These are phyloP conservation scores for Ptychadena robeensis DNA, from an alignment of 2,797 vertebrate genomes.

Conservation along the genomic window DNA sequence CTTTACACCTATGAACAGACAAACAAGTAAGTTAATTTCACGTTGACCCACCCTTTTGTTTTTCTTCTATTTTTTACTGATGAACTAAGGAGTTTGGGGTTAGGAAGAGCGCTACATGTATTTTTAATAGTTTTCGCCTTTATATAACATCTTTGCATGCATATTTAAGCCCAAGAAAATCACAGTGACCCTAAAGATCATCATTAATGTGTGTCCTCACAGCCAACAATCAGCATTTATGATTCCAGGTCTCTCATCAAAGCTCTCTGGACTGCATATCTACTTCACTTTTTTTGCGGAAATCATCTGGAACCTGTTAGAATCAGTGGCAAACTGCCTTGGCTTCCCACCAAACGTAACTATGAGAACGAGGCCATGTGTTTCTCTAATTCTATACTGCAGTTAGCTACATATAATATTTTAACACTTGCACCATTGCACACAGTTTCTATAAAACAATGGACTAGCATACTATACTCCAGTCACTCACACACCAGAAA, in stretches of 20 bases:
- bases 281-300: constrained; percentile 39
- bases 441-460: background rate
- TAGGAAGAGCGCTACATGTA: background rate
- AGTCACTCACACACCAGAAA: background rate
- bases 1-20: background rate
- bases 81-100: background rate
- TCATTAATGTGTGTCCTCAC: constrained; percentile 7
- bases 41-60: background rate
- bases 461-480: background rate
- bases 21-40: background rate
- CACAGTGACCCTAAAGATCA: background rate
- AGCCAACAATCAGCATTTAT: constrained; percentile 50
- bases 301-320: constrained; percentile 67
- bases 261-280: constrained; percentile 55
- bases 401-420: constrained; percentile 44
- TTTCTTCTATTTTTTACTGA: background rate
- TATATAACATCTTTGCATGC: background rate
- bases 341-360: constrained; percentile 54
- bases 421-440: background rate
- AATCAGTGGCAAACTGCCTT: constrained; percentile 57
- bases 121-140: background rate
- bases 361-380: constrained; percentile 49
- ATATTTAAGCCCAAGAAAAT: constrained; percentile 27
- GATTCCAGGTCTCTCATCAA: constrained; percentile 51
- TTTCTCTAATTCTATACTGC: constrained; percentile 3